phyloP scores from a whole-genome alignment of 2,888 invertebrate species.

The Cephus rjabovi region DNA sequence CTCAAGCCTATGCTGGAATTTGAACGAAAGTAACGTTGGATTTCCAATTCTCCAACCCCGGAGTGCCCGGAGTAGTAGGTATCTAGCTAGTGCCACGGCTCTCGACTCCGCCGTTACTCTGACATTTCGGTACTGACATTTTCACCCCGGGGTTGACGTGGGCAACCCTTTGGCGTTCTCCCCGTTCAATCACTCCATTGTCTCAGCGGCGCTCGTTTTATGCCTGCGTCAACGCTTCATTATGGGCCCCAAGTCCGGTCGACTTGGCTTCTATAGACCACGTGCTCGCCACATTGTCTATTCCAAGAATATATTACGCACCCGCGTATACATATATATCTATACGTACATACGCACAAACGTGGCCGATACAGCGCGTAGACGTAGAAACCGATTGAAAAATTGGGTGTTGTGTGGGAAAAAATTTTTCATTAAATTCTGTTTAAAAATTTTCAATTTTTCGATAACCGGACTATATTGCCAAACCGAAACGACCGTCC shows the following conservation, averaged over 20 bases:
- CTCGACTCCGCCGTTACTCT: conserved; percentile 21
- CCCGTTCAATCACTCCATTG: conserved; percentile 64
- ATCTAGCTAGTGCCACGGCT: neutral
- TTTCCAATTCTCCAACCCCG: neutral
- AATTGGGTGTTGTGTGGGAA: neutral
- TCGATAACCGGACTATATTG: neutral
- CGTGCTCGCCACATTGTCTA: conserved; percentile 62
- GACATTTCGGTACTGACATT: conserved; percentile 62
- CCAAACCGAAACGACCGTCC: neutral
- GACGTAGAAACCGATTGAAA: neutral
- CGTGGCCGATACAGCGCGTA: neutral
- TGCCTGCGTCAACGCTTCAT: conserved; percentile 64
- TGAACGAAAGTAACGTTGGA: neutral
- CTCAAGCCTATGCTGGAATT: neutral
- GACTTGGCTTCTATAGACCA: conserved; percentile 57
- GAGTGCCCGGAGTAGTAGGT: neutral
- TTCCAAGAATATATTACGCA: conserved; percentile 63
- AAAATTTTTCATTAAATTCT: too few species aligned
- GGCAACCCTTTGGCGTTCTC: conserved; percentile 61
- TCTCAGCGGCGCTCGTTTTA: conserved; percentile 60
- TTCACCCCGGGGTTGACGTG: conserved; percentile 63
- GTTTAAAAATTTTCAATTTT: neutral
- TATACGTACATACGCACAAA: neutral
- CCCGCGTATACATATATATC: conserved; percentile 47
- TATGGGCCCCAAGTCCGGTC: conserved; percentile 56